phyloP scores from a whole-genome alignment of 2,113 vertebrate species.

The Propithecus coquereli region DNA sequence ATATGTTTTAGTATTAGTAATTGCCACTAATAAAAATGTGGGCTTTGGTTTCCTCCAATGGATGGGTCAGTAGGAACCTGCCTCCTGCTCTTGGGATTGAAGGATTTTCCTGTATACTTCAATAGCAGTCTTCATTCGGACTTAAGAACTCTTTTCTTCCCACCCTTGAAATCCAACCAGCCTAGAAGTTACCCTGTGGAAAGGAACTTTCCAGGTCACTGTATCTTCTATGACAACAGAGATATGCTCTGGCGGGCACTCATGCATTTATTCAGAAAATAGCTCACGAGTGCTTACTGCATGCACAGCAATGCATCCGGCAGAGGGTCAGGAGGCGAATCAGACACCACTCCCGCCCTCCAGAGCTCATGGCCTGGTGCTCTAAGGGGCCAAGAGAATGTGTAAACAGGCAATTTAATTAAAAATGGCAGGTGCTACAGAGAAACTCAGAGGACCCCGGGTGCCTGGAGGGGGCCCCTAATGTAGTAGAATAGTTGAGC shows the following conservation, averaged over 20 bases:
- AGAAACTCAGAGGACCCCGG: not conserved
- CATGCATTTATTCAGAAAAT: not conserved
- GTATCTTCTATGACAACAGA: not conserved
- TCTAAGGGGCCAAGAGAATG: not conserved
- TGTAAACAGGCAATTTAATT: not conserved
- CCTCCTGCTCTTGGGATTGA: not conserved
- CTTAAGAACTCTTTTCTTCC: not conserved
- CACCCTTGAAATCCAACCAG: not conserved
- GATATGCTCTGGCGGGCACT: fast-evolving
- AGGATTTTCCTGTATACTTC: not conserved
- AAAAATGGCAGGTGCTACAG: not conserved
- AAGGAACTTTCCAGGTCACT: not conserved
- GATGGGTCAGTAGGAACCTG: not conserved
- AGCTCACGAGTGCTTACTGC: no score
- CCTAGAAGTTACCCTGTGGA: not conserved
- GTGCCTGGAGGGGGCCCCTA: not conserved
- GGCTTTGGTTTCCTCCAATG: not conserved
- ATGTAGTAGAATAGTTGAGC: not conserved
- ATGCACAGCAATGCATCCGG: fast-evolving
- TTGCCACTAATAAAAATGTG: not conserved
- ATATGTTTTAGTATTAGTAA: not conserved
- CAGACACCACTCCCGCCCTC: not conserved
- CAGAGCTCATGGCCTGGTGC: not conserved
- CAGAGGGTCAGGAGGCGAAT: no score
- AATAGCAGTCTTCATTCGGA: not conserved